Conservation (phyloP, 1,140 invertebrate species). For the Lysiphlebus fabarum region DNA sequence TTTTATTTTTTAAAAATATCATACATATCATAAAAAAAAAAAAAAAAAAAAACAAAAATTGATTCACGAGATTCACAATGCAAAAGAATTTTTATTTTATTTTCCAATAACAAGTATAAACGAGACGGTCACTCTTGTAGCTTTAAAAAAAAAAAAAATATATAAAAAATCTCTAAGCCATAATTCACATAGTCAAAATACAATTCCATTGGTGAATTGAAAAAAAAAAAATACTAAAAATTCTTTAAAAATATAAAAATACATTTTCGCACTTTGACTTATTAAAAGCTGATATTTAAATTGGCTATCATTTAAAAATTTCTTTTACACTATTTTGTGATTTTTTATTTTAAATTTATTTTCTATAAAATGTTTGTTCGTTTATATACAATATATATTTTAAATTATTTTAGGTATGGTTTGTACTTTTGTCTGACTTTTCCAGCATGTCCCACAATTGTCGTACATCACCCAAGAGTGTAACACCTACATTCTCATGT, state of each 20-base stretch:
- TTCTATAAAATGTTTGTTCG: no score
- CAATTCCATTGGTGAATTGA: no score
- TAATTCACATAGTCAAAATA: not conserved
- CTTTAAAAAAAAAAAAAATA: not conserved
- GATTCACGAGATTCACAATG: constrained; percentile 23
- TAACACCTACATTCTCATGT: not conserved
- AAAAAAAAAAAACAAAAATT: constrained; percentile 4
- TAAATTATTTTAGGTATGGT: not conserved
- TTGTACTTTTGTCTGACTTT: not conserved
- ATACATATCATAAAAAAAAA: no score
- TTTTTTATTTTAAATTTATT: no score
- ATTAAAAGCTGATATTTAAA: constrained; percentile 28
- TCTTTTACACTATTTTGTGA: no score
- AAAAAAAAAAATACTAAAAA: no score
- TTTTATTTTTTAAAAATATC: no score
- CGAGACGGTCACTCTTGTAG: not conserved
- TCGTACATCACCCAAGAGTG: constrained; percentile 33
- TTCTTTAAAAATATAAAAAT: no score
- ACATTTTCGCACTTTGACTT: constrained; percentile 25
- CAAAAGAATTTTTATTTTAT: constrained; percentile 16
- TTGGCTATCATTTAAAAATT: no score
- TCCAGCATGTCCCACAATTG: constrained; percentile 33
- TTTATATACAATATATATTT: no score
- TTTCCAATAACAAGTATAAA: not conserved
- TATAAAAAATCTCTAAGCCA: not conserved